phyloP scores from a whole-genome alignment of 2,888 invertebrate species.

The Campoplex nolae region DNA sequence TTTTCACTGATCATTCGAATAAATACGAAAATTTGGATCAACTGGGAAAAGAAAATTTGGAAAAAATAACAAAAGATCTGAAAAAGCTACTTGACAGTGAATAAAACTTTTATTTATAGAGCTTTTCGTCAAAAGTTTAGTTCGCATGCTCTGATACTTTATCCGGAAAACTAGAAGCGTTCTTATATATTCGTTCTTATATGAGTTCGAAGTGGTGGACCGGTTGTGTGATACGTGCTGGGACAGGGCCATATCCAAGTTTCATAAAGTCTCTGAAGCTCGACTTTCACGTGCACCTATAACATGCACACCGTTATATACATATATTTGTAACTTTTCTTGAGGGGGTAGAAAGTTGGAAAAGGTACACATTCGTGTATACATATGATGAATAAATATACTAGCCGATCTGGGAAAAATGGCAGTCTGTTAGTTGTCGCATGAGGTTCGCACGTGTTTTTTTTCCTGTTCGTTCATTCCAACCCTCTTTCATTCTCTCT shows the following conservation, averaged over 20 bases:
- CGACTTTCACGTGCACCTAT: conserved; percentile 27
- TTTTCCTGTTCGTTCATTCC: conserved; percentile 5
- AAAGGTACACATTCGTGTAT: conserved; percentile 9
- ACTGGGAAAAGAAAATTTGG: too few species aligned
- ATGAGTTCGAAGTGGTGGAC: background rate
- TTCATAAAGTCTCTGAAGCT: conserved; percentile 56
- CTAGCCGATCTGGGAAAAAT: conserved; percentile 52
- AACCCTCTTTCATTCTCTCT: background rate
- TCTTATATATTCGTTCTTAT: conserved; percentile 11
- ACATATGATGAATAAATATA: conserved; percentile 30
- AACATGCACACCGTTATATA: background rate
- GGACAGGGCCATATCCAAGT: conserved; percentile 45
- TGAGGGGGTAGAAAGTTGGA: conserved; percentile 13
- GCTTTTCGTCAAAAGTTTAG: background rate
- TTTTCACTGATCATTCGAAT: too few species aligned
- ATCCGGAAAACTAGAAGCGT: conserved; percentile 19
- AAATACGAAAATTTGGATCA: too few species aligned
- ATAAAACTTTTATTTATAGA: background rate
- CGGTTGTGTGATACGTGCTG: conserved; percentile 10
- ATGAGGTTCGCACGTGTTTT: conserved; percentile 41
- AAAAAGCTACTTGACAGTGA: background rate
- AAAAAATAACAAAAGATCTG: too few species aligned
- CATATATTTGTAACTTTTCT: conserved; percentile 14
- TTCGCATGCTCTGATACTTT: conserved; percentile 4
- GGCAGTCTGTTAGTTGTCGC: conserved; percentile 53